Base-by-base conservation (phyloP, 1,140 invertebrate genomes). In the Tigriopus japonicus region DNA sequence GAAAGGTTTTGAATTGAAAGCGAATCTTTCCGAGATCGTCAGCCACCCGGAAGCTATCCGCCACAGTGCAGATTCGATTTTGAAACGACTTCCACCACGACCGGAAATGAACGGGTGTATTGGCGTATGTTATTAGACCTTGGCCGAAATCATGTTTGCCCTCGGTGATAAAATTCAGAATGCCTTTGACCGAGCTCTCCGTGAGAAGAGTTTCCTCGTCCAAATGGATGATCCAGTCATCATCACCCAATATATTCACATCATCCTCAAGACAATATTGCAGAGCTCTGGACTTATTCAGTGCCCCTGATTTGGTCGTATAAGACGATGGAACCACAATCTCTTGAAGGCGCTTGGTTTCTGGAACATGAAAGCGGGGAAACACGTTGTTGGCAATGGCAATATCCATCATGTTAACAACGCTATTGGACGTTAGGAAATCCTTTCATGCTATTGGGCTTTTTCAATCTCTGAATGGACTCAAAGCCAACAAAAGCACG, bases 161-260 rank as follows among this genome's bases (percentile, higher is more conserved):
- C 73, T 95, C 87, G 49, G 85, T 74, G 19, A 94, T 87, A 79
- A 98, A 98, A 69, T 98, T 98, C 14, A 98, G 73, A 66, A 98
- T 90, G 12, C 94, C 94, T 42, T 81, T 75, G 1, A 79, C 80
- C 19, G 87, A 85, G 71, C 94, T 91, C 68, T 91, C 87, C 3
- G 93, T 97, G 0, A 98, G 73, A 35, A 98, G 70, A 0, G 94
- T 97, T 72, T 98, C 94, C 74, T 98, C 94, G 71, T 98, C 94
- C 15, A 98, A 75, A 75, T 98, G 94, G 1, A 98, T 90, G 67
- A 98, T 87, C 91, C 91, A 98, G 71, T 97, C 93, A 64, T 79
- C 82, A 67, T 94, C 89, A 17, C 79, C 80, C 13, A 95, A 71
- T 64, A 87, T 80, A 72, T 93, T 94, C 0, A 91, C 82, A 66